These are phyloP conservation scores for Orestias chungarensis DNA, from an alignment of 2,797 vertebrate genomes.

Conservation along the genomic window DNA sequence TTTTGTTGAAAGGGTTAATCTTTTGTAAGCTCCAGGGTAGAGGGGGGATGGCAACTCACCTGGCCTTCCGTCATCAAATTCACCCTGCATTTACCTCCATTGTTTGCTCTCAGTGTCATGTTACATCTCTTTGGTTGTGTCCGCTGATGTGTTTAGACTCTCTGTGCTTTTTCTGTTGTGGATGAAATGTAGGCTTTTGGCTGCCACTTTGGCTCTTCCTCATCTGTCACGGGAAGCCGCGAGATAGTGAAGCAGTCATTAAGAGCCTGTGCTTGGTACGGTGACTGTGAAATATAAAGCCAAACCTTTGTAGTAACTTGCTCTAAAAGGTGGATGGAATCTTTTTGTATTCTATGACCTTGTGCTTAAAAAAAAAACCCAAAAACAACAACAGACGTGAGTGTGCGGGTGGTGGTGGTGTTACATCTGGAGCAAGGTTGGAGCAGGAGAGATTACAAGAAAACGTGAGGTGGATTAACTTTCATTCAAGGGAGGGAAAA, in stretches of 20 bases:
- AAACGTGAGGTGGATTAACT: not conserved
- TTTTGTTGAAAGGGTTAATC: conserved; percentile 62
- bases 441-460: conserved; percentile 32
- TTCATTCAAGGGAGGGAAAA: not conserved
- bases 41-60: conserved; percentile 39
- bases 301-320: conserved; percentile 40
- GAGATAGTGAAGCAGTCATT: conserved; percentile 29
- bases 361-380: conserved; percentile 18
- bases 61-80: conserved; percentile 33
- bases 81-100: conserved; percentile 46
- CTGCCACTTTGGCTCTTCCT: conserved; percentile 48
- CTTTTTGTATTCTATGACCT: conserved; percentile 42
- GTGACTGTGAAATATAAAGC: conserved; percentile 45
- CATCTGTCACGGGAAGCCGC: conserved; percentile 58
- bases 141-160: conserved; percentile 55
- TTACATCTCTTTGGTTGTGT: conserved; percentile 52
- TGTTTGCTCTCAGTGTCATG: conserved; percentile 51
- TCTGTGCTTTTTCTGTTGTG: conserved; percentile 41
- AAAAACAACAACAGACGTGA: no score
- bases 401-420: not conserved
- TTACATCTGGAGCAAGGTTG: conserved; percentile 33
- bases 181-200: conserved; percentile 49
- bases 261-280: conserved; percentile 59
- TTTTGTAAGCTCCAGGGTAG: conserved; percentile 17
- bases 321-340: conserved; percentile 38